Evolutionary conservation across 2,113 vertebrate species (phyloP), one percentile per base, ranked within the genome.

Genomic region (Pao palembangensis): DNA sequence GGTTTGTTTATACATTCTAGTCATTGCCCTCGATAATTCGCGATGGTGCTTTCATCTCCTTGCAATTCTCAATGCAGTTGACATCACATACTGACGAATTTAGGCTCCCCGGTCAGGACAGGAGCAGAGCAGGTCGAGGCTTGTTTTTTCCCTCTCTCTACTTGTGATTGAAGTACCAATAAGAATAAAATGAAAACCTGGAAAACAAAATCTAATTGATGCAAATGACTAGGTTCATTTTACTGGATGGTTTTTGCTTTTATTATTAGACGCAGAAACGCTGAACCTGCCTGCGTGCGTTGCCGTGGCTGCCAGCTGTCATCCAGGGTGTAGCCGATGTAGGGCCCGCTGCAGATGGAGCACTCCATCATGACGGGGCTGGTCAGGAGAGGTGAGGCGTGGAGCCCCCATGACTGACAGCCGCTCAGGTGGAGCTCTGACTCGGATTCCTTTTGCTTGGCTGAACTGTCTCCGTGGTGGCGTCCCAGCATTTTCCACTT

Each of bases 281-380:
- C 43, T 28, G 8, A 55, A 64, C 75, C 52, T 54, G 81, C 91
- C 87, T 92, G 90, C 56, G 91, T 88, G 66, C 91, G 88, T 50
- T 91, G 90, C 1, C 90, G 88, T 53, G 90, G 90, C 73, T 92
- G 88, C 91, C 91, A 92, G 47, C 80, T 83, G 6, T 92, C 91
- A 60, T 92, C 88, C 59, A 85, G 67, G 67, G 78, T 31, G 17
- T 92, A 91, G 84, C 86, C 89, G 78, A 91, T 80, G 73, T 88
- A 90, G 28, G 90, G 90, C 2, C 88, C 90, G 2, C 86, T 92
- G 84, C 90, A 92, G 73, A 91, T 65, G 64, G 88, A 90, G 80
- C 91, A 92, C 81, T 92, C 90, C 80, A 91, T 73, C 81, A 92
- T 87, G 54, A 91, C 73, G 0, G 90, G 90, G 59, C 80, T 86